phyloP scores from a whole-genome alignment of 1,140 invertebrate genomes.

The Cryptotermes secundus region DNA sequence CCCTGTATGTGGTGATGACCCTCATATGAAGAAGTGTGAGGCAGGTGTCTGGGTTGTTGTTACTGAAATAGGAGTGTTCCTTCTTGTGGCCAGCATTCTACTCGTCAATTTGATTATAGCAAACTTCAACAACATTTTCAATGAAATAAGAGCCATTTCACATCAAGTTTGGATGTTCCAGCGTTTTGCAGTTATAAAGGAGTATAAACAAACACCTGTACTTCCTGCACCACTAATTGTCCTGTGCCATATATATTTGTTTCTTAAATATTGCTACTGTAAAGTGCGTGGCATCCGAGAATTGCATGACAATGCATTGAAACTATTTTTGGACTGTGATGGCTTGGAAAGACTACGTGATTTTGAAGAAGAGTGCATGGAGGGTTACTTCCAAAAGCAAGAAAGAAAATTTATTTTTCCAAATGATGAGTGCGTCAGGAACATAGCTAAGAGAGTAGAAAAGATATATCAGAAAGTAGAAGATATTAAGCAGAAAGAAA shows the following conservation, averaged over 20 bases:
- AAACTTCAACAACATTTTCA: slow-evolving; percentile 98
- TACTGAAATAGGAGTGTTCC: slow-evolving; percentile 90
- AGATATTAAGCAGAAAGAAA: slow-evolving; percentile 90
- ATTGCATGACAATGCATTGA: slow-evolving; percentile 90
- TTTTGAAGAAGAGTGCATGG: slow-evolving; percentile 97
- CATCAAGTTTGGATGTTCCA: slow-evolving; percentile 99
- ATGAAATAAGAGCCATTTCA: slow-evolving; percentile 91
- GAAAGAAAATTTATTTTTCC: slow-evolving; percentile 83
- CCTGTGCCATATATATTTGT: slow-evolving; percentile 84
- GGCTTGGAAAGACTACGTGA: slow-evolving; percentile 93
- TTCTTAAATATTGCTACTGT: slow-evolving; percentile 80
- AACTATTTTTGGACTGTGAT: slow-evolving; percentile 89
- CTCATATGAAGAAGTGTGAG: slow-evolving; percentile 70
- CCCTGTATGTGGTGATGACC: slow-evolving; percentile 69
- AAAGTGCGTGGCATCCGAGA: slow-evolving; percentile 71
- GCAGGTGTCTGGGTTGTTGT: slow-evolving; percentile 92
- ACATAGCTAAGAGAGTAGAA: slow-evolving; percentile 84
- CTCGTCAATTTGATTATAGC: slow-evolving; percentile 97
- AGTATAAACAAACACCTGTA: slow-evolving; percentile 95
- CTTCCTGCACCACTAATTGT: slow-evolving; percentile 93
- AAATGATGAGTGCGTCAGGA: slow-evolving; percentile 83
- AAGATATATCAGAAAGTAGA: slow-evolving; percentile 76
- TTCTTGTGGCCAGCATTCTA: slow-evolving; percentile 94
- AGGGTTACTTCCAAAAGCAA: slow-evolving; percentile 77
- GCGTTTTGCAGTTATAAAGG: slow-evolving; percentile 96